Evolutionary conservation across 1,140 invertebrate species (phyloP).

Genomic region (Listronotus bonariensis): DNA sequence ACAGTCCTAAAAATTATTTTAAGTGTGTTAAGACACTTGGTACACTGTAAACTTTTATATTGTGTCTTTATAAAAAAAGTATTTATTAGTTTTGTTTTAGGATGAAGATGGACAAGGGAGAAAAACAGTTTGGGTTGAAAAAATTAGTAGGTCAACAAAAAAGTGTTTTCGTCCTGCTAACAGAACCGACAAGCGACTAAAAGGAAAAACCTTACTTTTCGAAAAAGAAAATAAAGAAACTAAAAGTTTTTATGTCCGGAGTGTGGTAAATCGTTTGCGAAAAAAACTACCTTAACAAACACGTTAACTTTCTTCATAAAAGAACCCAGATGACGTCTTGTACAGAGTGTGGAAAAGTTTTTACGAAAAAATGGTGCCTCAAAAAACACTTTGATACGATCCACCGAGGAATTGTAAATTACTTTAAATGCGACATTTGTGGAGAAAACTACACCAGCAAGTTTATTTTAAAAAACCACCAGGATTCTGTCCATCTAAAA

Average conservation of each 20-base stretch:
- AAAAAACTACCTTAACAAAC: slow-evolving; percentile 10
- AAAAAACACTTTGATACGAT: slow-evolving; percentile 18
- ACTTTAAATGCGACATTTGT: slow-evolving; percentile 29
- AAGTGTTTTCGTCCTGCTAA: background rate
- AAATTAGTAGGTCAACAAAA: background rate
- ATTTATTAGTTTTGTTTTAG: too few relatives aligned
- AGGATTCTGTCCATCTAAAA: background rate
- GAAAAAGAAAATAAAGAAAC: background rate
- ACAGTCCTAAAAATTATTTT: too few relatives aligned
- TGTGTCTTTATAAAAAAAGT: too few relatives aligned
- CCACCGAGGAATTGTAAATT: slow-evolving; percentile 56
- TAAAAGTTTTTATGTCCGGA: background rate
- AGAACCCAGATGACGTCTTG: slow-evolving; percentile 1
- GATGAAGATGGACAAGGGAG: too few relatives aligned
- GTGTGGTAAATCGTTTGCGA: slow-evolving; percentile 2
- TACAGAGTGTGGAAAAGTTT: slow-evolving; percentile 4
- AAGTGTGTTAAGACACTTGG: too few relatives aligned
- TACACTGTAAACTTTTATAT: too few relatives aligned
- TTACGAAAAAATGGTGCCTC: slow-evolving; percentile 5
- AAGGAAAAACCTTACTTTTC: background rate
- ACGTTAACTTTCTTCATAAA: background rate
- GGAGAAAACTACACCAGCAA: slow-evolving; percentile 23
- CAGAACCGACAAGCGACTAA: background rate
- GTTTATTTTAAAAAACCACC: slow-evolving; percentile 54
- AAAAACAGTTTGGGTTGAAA: background rate